Evolutionary conservation across 1,140 invertebrate species (phyloP).

Genomic region (Drosophila repleta): DNA sequence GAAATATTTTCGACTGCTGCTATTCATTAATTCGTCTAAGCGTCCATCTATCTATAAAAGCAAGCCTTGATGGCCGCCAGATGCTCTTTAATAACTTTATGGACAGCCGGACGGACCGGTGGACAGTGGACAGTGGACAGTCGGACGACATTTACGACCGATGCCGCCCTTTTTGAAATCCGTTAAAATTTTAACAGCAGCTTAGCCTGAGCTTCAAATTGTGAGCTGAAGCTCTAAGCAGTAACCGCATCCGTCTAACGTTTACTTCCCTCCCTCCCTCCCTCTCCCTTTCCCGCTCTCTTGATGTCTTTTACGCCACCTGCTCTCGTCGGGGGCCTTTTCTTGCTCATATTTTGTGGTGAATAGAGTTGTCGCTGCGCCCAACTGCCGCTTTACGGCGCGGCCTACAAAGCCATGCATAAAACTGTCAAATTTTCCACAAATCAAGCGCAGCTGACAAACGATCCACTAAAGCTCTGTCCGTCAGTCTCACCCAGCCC

Average conservation of each 20-base stretch:
- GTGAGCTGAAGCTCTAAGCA: background rate
- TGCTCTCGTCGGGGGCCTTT: constrained; percentile 15
- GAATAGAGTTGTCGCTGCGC: constrained; percentile 46
- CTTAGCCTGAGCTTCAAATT: background rate
- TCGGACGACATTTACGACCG: constrained; percentile 27
- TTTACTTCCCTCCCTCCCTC: background rate
- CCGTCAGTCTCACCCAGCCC: background rate
- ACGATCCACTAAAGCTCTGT: constrained; percentile 15
- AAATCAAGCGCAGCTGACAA: constrained; percentile 27
- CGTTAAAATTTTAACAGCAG: constrained; percentile 23
- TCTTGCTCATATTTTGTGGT: constrained; percentile 19
- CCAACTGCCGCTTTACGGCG: constrained; percentile 32
- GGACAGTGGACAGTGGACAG: too few species aligned
- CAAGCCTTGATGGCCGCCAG: constrained; percentile 12
- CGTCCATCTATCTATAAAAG: constrained; percentile 9
- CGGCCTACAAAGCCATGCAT: constrained; percentile 20
- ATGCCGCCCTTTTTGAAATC: constrained; percentile 34
- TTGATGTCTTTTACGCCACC: constrained; percentile 37
- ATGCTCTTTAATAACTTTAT: constrained; percentile 53
- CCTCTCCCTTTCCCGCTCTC: background rate
- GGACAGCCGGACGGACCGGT: too few species aligned
- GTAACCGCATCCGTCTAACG: constrained; percentile 29
- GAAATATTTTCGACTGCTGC: constrained; percentile 61
- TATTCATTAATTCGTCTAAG: constrained; percentile 30
- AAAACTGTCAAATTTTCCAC: constrained; percentile 44